Evolutionary conservation across 92 coral and sea anemone genomes (phyloP).

Genomic region (Porites divaricata): DNA sequence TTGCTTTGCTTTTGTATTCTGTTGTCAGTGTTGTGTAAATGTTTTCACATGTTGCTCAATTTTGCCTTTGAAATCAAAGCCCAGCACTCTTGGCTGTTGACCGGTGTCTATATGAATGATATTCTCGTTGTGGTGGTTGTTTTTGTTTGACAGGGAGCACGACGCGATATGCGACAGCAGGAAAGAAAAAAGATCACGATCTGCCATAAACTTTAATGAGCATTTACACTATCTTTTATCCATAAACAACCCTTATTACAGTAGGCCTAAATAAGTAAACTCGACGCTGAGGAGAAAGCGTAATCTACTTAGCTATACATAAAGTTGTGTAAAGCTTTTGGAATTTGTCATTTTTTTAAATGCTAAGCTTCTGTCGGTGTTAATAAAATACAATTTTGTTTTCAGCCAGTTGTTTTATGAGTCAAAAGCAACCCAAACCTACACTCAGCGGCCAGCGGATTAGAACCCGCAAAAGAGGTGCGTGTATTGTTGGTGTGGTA

Average conservation of each 20-base stretch:
- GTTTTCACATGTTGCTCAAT: slow-evolving; percentile 7
- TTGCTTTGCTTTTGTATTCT: slow-evolving; percentile 18
- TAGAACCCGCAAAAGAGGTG: slow-evolving; percentile 99
- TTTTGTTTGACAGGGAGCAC: neutral
- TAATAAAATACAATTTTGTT: neutral
- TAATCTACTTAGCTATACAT: neutral
- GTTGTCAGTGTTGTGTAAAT: slow-evolving; percentile 8
- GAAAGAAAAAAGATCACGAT: no score
- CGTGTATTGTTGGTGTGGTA: neutral
- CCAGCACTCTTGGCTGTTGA: neutral
- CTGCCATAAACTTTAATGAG: neutral
- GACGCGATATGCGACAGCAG: neutral
- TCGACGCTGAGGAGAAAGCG: neutral
- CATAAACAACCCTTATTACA: neutral
- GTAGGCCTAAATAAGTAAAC: neutral
- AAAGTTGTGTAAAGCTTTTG: no score
- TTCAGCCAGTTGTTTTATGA: slow-evolving; percentile 98
- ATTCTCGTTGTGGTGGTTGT: neutral
- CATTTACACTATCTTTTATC: neutral
- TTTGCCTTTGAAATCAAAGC: neutral
- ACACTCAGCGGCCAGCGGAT: slow-evolving; percentile 99
- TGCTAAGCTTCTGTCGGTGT: neutral
- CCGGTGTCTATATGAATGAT: no score
- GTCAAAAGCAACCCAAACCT: slow-evolving; percentile 99
- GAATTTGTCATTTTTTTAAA: no score